Base-by-base conservation (phyloP, 2,797 vertebrate species). In the Galaxias olidus region DNA sequence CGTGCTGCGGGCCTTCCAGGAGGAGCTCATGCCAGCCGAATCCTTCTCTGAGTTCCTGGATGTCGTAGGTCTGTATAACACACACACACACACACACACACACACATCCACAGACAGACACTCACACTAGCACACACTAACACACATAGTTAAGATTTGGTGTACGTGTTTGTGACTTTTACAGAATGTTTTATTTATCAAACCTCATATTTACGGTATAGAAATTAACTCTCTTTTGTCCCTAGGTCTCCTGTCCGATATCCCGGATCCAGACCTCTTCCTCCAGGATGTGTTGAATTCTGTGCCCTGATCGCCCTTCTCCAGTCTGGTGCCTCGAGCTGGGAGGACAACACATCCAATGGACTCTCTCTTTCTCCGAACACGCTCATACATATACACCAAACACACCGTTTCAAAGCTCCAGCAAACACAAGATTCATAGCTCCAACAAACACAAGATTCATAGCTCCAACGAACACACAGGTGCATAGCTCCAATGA, bases 11-110 rank as follows among this genome's bases (percentile, higher is more conserved):
- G 90, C 95, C 81, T 98, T 99, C 93, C 98, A 99, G 92, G 98
- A 99, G 79, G 96, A 98, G 78, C 96, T 98, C 87, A 98, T 99
- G 97, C 95, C 97, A 0, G 96, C 96, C 0, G 97, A 99, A 88
- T 98, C 95, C 60, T 91, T 98, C 85, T 92, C 95, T 0, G 98
- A 99, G 88, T 98, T 98, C 84, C 85, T 96, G 65, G 97, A 98
- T 42, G 95, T 93, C 69, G 96, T 97, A 79, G 97, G 98, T 99
- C 61, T 89, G 94, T 93, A 63, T 52, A 1, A 9, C 50, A 9
- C n/a, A 5, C 17, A 17, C 14, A 47, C 46, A 43, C 12, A 15
- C 42, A 12, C 19, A 52, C 43, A 4, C 18, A 18, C 52, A 4
- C 5, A 12, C 9, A 41, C 11, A 47, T 1, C 10, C 13, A 44